Percentiles rank a stretch among this genome's conserved stretches.
phyloP scores from a whole-genome alignment of 1,140 invertebrate species.

The silkworm (Bombyx mori) region ASM3026992v2 NC_085129.1:7223501-7224000 shows the following conservation, averaged over 20 bases:
- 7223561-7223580: too few species aligned
- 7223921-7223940: conserved; percentile 72
- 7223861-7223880: conserved; percentile 77
- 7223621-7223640: too few species aligned
- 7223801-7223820: conserved; percentile 79
- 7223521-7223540: too few species aligned
- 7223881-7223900: conserved; percentile 68
- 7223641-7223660: too few species aligned
- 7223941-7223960: conserved; percentile 75
- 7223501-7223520: too few species aligned
- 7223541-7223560: too few species aligned
- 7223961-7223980: conserved; percentile 78
- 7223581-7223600: too few species aligned
- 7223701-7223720: too few species aligned
- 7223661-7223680: too few species aligned
- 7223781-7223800: conserved; percentile 77
- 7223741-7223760: conserved; percentile 12
- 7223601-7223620: too few species aligned
- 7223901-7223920: conserved; percentile 38
- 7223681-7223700: too few species aligned
- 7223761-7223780: conserved; percentile 63
- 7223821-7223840: conserved; percentile 77
- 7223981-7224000: conserved; percentile 84
- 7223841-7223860: conserved; percentile 81
- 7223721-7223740: conserved; percentile 18